phyloP scores from a whole-genome alignment of 2,888 invertebrate genomes.

The Endomychus coccineus region DNA sequence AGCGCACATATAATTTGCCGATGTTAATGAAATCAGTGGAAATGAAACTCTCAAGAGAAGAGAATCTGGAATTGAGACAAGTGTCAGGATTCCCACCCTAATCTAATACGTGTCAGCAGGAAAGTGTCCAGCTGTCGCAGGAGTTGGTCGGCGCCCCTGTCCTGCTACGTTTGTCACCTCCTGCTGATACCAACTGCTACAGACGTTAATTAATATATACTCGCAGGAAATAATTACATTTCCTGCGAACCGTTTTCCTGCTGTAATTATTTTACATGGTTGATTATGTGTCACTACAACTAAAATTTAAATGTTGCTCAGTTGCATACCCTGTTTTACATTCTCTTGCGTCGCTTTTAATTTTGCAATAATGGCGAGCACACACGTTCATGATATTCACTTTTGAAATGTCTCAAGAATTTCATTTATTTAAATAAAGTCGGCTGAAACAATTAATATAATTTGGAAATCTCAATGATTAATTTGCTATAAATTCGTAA shows the following conservation, averaged over 20 bases:
- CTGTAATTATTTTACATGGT: conserved; percentile 38
- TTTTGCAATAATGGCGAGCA: neutral
- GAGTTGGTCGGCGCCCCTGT: conserved; percentile 21
- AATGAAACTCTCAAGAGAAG: too few species aligned
- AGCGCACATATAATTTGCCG: too few species aligned
- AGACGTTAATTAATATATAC: conserved; percentile 47
- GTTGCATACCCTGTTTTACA: too few species aligned
- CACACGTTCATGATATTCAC: too few species aligned
- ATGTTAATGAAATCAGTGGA: too few species aligned
- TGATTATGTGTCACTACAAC: conserved; percentile 31
- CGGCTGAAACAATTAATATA: too few species aligned
- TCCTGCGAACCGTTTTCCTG: conserved; percentile 28
- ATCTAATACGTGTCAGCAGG: conserved; percentile 44
- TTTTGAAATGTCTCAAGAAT: too few species aligned
- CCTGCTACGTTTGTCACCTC: conserved; percentile 29
- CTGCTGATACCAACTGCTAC: conserved; percentile 42
- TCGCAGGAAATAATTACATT: conserved; percentile 40
- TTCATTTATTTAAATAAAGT: too few species aligned
- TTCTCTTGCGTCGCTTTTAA: neutral
- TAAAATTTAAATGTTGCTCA: conserved; percentile 37
- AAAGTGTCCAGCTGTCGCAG: conserved; percentile 42
- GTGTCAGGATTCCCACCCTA: conserved; percentile 42
- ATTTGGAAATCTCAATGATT: too few species aligned
- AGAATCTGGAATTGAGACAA: too few species aligned
- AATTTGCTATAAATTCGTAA: too few species aligned